phyloP scores from a whole-genome alignment of 1,140 invertebrate genomes.

The Drosophila repletoides region DNA sequence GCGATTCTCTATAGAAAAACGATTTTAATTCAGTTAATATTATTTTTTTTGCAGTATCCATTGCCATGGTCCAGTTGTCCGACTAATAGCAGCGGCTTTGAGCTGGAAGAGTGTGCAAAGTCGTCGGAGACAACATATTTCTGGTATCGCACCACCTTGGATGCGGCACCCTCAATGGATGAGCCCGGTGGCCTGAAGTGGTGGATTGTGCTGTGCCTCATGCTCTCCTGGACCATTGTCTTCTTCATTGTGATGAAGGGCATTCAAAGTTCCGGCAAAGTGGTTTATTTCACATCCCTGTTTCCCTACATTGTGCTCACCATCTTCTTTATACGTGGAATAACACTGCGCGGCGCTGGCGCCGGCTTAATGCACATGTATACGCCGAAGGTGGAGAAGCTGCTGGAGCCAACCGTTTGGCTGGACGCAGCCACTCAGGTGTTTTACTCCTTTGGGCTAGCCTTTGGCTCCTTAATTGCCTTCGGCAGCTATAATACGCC shows the following conservation, averaged over 20 bases:
- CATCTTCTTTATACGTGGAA: slow-evolving; percentile 96
- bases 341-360: slow-evolving; percentile 93
- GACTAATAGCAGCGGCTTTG: slow-evolving; percentile 86
- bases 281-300: slow-evolving; percentile 97
- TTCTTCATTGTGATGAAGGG: slow-evolving; percentile 99
- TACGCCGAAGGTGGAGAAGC: slow-evolving; percentile 93
- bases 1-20: too few species aligned
- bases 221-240: slow-evolving; percentile 96
- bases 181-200: slow-evolving; percentile 93
- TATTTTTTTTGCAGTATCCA: slow-evolving; percentile 83
- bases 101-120: slow-evolving; percentile 89
- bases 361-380: slow-evolving; percentile 96
- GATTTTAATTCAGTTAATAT: too few species aligned
- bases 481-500: slow-evolving; percentile 95
- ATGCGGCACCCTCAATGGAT: slow-evolving; percentile 92
- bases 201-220: slow-evolving; percentile 96
- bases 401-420: slow-evolving; percentile 93
- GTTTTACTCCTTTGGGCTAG: slow-evolving; percentile 96
- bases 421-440: slow-evolving; percentile 97
- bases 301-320: slow-evolving; percentile 97
- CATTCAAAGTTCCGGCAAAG: slow-evolving; percentile 98
- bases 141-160: slow-evolving; percentile 93
- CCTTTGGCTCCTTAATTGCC: slow-evolving; percentile 95
- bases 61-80: slow-evolving; percentile 94
- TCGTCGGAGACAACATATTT: slow-evolving; percentile 94